Base-by-base conservation (phyloP, 2,888 invertebrate species). In the Encarsia formosa region DNA sequence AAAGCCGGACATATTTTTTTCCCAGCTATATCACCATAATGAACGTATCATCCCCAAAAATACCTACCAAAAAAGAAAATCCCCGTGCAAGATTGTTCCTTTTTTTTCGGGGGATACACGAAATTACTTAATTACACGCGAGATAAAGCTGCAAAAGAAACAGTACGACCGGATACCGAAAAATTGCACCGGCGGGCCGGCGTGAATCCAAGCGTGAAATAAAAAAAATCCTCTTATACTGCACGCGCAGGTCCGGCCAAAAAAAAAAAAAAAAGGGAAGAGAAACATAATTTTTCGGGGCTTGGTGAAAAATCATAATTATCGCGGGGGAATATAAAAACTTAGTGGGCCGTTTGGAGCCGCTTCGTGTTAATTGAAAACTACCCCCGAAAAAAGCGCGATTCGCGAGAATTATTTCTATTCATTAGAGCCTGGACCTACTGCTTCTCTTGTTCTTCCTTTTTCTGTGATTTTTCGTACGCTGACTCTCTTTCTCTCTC, bases 401-500 rank as follows among this genome's bases (percentile, higher is more conserved):
- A 67, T 66, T 68, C 64, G 61, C 59, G 65, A 65, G 68, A 72
- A 71, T 73, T 73, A 73, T 73, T 69, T 68, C 71, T 73, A 71
- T 73, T 73, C 73, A 73, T 73, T 73, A 73, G 67, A 39, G 69
- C 46, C 31, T 41, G 35, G 41, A 5, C 13, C 38, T 39, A 19
- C 35, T 11, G 9, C 19, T n/a, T 29, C 2, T 20, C 31, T 39
- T 16, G 4, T 32, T 39, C 29, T 19, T 19, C 37, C 19, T 22
- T 16, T 22, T 37, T 24, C 5, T 5, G 15, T 16, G 9, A 13
- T 45, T 37, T 26, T 13, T n/a, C n/a, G n/a, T 37, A 18, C 15
- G 22, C 24, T 31, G 38, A 24, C 8, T 34, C 8, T 22, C 15
- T 45, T 32, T 42, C 23, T 37, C 26, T n/a, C n/a, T n/a, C n/a